Base-by-base conservation (phyloP, 2,888 invertebrate genomes). In the Eudemis profundana region DNA sequence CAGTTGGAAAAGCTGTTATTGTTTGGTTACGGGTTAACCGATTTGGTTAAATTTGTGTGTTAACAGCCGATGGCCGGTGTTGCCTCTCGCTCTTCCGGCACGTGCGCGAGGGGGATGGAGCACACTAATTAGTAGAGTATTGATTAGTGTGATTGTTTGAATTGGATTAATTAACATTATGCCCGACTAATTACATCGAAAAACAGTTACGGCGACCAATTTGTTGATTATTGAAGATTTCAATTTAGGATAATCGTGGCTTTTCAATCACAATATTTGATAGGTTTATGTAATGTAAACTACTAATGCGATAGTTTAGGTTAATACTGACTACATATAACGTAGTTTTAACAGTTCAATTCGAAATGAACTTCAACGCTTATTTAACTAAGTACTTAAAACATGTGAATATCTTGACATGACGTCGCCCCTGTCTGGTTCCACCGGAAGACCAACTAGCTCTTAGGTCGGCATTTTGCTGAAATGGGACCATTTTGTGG, bases 21-120 rank as follows among this genome's bases (percentile, higher is more conserved):
- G 91, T 92, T 92, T 89, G 89, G 89, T 87, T 89, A 87, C 82
- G 85, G 91, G 91, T 90, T 90, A 90, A 92, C 90, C 90, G 88
- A 90, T 90, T 91, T 90, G 89, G 90, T 90, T 90, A 89, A 88
- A 89, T 90, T 90, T 86, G 89, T 89, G 87, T 86, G 87, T 85
- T 87, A 88, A 89, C 85, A 86, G 84, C 87, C 89, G 86, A 88
- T 87, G 89, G 84, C 85, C 85, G 84, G 80, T 78, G 74, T 69
- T 75, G 72, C 80, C 81, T 79, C 83, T 82, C 83, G 71, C 73
- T 85, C 84, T 67, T 67, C 68, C 78, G 60, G 71, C 67, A 66
- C 66, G 65, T 62, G 72, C 71, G 63, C 49, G 67, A 73, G 47
- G 49, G 78, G 76, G 82, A 83, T 69, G 68, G 74, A 69, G 70